Percentiles rank a stretch among this genome's conserved stretches.
Conservation (phyloP, 2,113 vertebrate species). For the Carettochelys insculpta region DNA sequence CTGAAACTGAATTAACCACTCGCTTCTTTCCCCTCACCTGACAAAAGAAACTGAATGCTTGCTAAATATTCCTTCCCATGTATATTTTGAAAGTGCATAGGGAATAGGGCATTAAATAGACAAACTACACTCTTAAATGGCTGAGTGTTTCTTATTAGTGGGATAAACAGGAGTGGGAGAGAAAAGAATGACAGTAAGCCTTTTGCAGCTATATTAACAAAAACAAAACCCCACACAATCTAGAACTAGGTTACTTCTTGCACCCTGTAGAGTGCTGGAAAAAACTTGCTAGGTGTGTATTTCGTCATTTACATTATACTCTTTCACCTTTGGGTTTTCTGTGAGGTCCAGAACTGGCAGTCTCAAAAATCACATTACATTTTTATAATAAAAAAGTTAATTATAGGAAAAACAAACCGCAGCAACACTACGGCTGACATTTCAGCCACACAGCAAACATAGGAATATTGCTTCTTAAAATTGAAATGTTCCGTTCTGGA, state of each 20-base stretch:
- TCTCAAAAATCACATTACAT: neutral
- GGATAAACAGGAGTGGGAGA: neutral
- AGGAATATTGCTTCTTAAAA: constrained; percentile 3
- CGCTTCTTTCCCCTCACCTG: too few species aligned
- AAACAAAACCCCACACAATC: neutral
- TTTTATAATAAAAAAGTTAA: neutral
- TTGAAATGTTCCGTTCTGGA: neutral
- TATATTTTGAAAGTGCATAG: neutral
- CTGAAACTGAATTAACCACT: too few species aligned
- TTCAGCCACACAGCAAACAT: neutral
- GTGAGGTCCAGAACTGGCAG: neutral
- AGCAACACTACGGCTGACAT: neutral
- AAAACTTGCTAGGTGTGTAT: neutral
- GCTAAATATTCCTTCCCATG: too few species aligned
- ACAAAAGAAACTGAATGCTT: too few species aligned
- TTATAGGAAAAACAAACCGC: neutral
- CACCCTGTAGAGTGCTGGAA: neutral
- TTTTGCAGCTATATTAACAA: neutral
- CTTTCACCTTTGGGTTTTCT: constrained; percentile 2
- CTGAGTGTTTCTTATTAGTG: neutral
- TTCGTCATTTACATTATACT: neutral
- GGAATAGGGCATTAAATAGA: neutral
- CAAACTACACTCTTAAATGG: neutral
- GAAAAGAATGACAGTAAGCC: neutral
- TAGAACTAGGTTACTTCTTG: neutral